Conservation (phyloP, 2,113 vertebrate genomes). For the Zeus faber region DNA sequence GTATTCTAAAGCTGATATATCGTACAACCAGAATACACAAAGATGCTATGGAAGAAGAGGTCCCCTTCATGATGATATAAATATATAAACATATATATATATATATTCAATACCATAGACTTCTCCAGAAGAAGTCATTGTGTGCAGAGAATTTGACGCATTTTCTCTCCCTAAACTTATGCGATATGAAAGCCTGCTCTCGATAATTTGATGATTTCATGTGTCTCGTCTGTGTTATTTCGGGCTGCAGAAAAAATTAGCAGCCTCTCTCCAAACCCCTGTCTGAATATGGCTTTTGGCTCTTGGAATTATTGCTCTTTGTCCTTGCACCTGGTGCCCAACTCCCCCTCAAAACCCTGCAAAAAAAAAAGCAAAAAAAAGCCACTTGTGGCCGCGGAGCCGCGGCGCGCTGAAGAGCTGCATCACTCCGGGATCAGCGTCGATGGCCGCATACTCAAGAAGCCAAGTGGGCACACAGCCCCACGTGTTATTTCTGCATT, state of each 20-base stretch:
- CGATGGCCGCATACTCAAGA: conserved; percentile 49
- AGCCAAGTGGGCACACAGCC: conserved; percentile 60
- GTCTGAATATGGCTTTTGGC: conserved; percentile 37
- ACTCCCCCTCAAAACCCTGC: conserved; percentile 44
- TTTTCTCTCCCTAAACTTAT: no score
- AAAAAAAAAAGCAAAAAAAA: conserved; percentile 58
- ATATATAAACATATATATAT: no score
- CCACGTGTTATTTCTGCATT: conserved; percentile 67
- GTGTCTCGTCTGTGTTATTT: conserved; percentile 38
- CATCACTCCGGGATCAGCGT: conserved; percentile 58
- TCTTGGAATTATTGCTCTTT: conserved; percentile 55
- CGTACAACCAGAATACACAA: no score
- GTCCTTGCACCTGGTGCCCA: conserved; percentile 60
- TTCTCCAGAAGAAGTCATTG: no score
- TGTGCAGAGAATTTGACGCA: no score
- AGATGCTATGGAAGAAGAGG: no score
- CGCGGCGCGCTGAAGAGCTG: conserved; percentile 50
- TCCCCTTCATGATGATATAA: no score
- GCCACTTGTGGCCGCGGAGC: conserved; percentile 50
- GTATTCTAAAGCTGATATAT: no score
- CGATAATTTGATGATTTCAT: no score
- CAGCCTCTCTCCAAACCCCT: conserved; percentile 41
- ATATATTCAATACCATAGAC: no score
- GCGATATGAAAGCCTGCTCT: no score
- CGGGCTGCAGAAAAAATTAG: conserved; percentile 29